Base-by-base conservation (phyloP, 2,113 vertebrate species). In the Platichthys stellatus region DNA sequence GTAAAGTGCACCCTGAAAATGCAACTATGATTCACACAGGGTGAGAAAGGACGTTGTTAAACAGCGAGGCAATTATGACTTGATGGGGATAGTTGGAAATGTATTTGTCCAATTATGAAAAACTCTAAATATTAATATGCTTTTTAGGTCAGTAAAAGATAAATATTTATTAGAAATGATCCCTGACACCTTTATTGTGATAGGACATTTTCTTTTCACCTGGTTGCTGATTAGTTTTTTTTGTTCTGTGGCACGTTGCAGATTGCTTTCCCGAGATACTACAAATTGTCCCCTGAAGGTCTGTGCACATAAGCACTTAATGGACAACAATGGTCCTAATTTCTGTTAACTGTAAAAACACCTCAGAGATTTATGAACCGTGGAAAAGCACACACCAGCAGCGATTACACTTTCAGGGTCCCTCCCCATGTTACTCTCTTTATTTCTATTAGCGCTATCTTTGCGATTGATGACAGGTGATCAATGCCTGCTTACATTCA, bases 261-360 rank as follows among this genome's bases (percentile, higher is more conserved):
- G 76, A 80, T 83, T 69, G 31, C 59, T 69, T 49, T 69, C 70
- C 70, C 53, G 58, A 72, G 76, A 82, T 80, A 68, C 75, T 68
- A 70, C 73, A 87, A 84, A 88, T 81, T 80, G 73, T 76, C 53
- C 80, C 86, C 86, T 66, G 72, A 76, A 85, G 69, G 81, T 79
- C 65, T 72, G 58, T 58, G 24, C 76, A 67, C 83, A 80, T 72
- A 80, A 49, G 69, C 76, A 74, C 67, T 58, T 91, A 85, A 88
- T 85, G 81, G 78, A 83, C 69, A 83, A 80, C 70, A 86, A 75
- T 73, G 74, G 69, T 82, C 81, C 86, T 82, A 81, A 88, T 91
- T 89, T 83, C 64, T 81, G 49, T 81, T 86, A 81, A 87, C 78
- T 84, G 76, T 82, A 76, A 83, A 86, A 82, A 83, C 78, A 81